These are phyloP conservation scores for Rattus rattus DNA, from an alignment of 2,113 vertebrate species.

Conservation along the genomic window DNA sequence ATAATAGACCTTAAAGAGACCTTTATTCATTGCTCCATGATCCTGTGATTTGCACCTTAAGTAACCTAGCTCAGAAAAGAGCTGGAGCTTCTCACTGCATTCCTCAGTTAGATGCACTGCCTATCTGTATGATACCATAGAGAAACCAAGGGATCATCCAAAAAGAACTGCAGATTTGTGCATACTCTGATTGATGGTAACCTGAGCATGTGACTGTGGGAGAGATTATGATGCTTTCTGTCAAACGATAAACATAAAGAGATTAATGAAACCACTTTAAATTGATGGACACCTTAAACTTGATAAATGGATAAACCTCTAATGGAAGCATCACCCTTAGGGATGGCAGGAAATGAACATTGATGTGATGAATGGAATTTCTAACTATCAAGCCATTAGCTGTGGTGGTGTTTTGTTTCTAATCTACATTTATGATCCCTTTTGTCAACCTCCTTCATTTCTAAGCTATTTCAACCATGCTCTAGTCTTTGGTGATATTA, in stretches of 20 bases:
- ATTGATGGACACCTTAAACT: constrained; percentile 51
- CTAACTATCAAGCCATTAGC: constrained; percentile 60
- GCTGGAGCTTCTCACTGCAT: not conserved
- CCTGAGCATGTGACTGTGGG: not conserved
- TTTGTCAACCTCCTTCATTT: not conserved
- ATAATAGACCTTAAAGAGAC: not conserved
- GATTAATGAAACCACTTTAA: constrained; percentile 69
- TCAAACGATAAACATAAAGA: constrained; percentile 4
- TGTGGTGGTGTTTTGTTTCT: constrained; percentile 36
- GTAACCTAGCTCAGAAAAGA: not conserved
- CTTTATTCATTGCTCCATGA: not conserved
- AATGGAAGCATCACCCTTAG: constrained; percentile 53
- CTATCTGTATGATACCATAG: not conserved
- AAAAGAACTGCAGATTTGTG: not conserved
- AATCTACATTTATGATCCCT: constrained; percentile 6
- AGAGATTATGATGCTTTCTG: constrained; percentile 7
- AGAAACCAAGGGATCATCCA: not conserved
- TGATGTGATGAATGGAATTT: constrained; percentile 63
- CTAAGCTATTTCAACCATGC: not conserved
- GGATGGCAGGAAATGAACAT: constrained; percentile 51
- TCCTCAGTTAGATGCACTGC: not conserved
- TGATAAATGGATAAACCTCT: constrained; percentile 37
- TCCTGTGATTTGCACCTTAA: not conserved
- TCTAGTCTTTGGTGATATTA: not conserved
- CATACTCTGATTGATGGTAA: not conserved